Base-by-base conservation (phyloP, 2,888 invertebrate species). In the Priapulus caudatus region DNA sequence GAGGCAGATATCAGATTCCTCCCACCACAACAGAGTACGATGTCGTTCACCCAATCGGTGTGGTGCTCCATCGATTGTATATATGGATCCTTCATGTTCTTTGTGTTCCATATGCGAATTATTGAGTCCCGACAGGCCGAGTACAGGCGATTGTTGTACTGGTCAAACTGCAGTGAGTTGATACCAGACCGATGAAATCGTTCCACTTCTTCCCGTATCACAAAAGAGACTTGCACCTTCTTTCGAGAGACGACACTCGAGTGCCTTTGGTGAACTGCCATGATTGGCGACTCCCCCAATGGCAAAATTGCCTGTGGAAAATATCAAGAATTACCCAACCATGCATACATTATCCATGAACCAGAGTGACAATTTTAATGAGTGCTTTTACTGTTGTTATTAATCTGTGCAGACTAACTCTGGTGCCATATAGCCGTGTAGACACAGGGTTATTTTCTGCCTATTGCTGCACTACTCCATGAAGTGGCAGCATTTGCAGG, bases 31-130 rank as follows among this genome's bases (percentile, higher is more conserved):
- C 97, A 98, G 22, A 98, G 77, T 43, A 97, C 87, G 68, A 99
- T 91, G 74, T 98, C 98, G 73, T 98, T 98, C 48, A 98, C 95
- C 98, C 98, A 98, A 73, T 98, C 98, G 2, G 95, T 97, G 70
- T 98, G 98, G 73, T 98, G 97, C 71, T 98, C 97, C 92, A 99
- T 91, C 23, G 93, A 91, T 67, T 91, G 88, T 56, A 90, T 79
- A 68, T 91, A 95, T 50, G 81, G 81, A 59, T 86, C 84, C 70
- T 81, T 58, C 3, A 60, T 22, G 24, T 65, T 62, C 47, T 64
- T 64, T 21, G 91, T 64, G 86, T 91, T 67, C 77, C 77, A 77
- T 59, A 74, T 74, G 47, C 98, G 79, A 63, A 98, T 92, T 66
- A 97, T 92, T 51, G 93, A 91, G 75, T 98, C 98, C 55, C 95